Evolutionary conservation across 1,140 invertebrate genomes (phyloP), one percentile per base, ranked within the genome.

Genomic region (Hycleus phaleratus): DNA sequence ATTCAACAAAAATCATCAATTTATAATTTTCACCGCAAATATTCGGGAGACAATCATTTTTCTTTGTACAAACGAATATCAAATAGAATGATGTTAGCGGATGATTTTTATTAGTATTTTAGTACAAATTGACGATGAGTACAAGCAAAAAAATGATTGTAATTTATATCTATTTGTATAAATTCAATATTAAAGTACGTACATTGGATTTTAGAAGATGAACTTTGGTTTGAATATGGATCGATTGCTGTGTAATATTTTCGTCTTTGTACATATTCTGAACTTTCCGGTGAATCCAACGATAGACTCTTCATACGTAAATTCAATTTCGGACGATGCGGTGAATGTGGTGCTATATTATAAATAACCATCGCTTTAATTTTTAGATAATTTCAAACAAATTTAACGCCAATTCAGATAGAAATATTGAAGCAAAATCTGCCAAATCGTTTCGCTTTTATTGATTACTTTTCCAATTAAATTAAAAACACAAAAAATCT

Each of bases 231-330:
- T 10, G 72, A 73, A 58, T 73, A 71, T 45, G 81, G 83, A 67
- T 81, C 83, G 67, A 82, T 82, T 39, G 78, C 81, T 43, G 78
- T 74, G 73, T 44, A 78, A 72, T 60, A 78, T 67, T 90, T 81
- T 64, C 92, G 81, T 65, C 91, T 75, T 75, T 89, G 86, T 43
- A 82, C 81, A 68, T 91, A 88, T 75, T 94, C 91, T 12, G 90
- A 87, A 54, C 91, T 91, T 76, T 97, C 94, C 18, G 93, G 93
- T 8, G 92, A 95, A 74, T 97, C 95, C 81, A 97, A 75, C 42
- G 93, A 97, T 66, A 97, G 85, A 73, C 91, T 95, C 82, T 97
- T 97, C 94, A 97, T 97, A 68, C 95, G 84, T 74, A 96, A 84
- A 78, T 95, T 96, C 76, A 97, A 81, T 78, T 95, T 92, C 81